Base-by-base conservation (phyloP, 2,888 invertebrate species). In the Thera britannica region DNA sequence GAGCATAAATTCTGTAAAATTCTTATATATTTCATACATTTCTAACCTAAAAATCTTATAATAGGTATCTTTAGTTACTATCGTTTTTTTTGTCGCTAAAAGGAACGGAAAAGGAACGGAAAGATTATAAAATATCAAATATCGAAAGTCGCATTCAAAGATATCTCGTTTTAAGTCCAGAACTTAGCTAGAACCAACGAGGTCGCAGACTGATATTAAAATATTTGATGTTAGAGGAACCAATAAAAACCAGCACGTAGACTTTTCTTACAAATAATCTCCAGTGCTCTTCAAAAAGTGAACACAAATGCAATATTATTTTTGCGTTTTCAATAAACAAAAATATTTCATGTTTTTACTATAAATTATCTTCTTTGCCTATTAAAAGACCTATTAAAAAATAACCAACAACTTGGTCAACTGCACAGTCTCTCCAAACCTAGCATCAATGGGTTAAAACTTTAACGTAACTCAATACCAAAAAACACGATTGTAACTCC, bases 381-480 rank as follows among this genome's bases (percentile, higher is more conserved):
- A 38, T 38, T 38, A 38, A 3, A 38, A 38, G 5, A 38, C 38
- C 38, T 4, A 5, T 38, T 38, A 5, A 3, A 3, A 4, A 38
- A 38, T 38, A 38, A 41, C 41, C 41, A 41, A 41, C 3, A 41
- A 41, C 41, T 41, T 4, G 4, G 41, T 41, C 41, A 41, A 41
- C 41, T 4, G 3, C 38, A 4, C 38, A 5, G 38, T 52, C 34
- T 23, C 9, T 2, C 7, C 36, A 9, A 36, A 23, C 34, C 23
- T 2, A 23, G 4, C 41, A 51, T 58, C 34, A 64, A 57, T 58
- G 9, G 48, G 36, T 72, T 69, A 38, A 68, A 65, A 68, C 62
- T 49, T 34, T 54, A 66, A 69, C 3, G 70, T 68, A 73, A 70
- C 58, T 58, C 65, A 63, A 72, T 68, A 72, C 68, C 68, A 48